Evolutionary conservation across 1,140 invertebrate genomes (phyloP), one percentile per base, ranked within the genome.

Genomic region (Lepeophtheirus salmonis): DNA sequence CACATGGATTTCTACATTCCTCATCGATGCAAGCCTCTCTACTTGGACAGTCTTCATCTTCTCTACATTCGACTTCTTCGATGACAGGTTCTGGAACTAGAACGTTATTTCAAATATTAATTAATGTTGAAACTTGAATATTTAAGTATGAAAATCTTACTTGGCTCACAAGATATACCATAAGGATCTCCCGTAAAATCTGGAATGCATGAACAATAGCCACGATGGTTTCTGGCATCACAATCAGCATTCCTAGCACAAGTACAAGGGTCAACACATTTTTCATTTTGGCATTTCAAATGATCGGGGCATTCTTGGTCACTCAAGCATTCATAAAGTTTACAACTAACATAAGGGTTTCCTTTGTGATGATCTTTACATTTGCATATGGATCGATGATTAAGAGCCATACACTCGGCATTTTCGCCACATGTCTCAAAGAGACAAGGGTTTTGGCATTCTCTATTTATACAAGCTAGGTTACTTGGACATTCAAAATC

Each of bases 131-230:
- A n/a, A n/a, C n/a, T n/a, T n/a, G 51, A 57, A 2, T 50, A 56
- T n/a, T 21, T 3, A 6, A 56, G 4, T n/a, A 56, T 18, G 14
- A 26, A n/a, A 17, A 18, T 26, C 12, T 56, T 23, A 56, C 24
- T 56, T 21, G 18, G 18, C 13, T 56, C 22, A n/a, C 55, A 57
- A 23, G n/a, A 17, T 12, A 12, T 58, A 26, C 53, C 30, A 67
- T 82, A 76, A 10, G 86, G 80, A 73, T 89, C 84, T 1, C 88
- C 88, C 24, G 79, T 77, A 68, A 85, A 92, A 25, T 81, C 82
- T 2, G 80, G 74, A 52, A 77, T 72, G 67, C 88, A 92, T 16
- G 77, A 79, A 65, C 55, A 57, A 18, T 17, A 23, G 2, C 23
- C 55, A 23, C 23, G 16, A 21, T 57, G 70, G 18, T 66, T 65